Percentiles rank a stretch among this genome's conserved stretches.
phyloP scores from a whole-genome alignment of 2,797 vertebrate genomes.

The Melanotaenia boesemani region DNA sequence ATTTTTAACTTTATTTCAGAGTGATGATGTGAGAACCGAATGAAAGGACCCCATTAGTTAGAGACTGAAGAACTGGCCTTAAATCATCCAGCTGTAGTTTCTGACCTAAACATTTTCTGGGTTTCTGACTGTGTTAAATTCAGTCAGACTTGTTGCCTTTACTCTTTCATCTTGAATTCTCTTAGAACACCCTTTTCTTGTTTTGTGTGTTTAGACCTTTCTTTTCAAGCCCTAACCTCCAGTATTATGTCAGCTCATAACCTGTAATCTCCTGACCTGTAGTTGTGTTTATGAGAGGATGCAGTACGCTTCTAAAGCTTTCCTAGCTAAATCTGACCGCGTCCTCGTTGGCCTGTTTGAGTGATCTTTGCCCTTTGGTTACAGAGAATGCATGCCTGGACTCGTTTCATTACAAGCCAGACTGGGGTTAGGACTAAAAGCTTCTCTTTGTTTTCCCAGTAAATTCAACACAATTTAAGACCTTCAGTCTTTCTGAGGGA shows the following conservation, averaged over 20 bases:
- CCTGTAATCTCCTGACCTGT: slow-evolving; percentile 14
- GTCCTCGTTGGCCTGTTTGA: slow-evolving; percentile 34
- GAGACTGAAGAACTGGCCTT: not conserved
- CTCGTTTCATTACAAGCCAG: slow-evolving; percentile 58
- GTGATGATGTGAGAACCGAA: no score
- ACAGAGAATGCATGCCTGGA: slow-evolving; percentile 27
- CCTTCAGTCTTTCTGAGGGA: not conserved
- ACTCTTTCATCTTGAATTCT: not conserved
- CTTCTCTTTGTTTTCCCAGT: slow-evolving; percentile 30
- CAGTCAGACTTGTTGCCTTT: not conserved
- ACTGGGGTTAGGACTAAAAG: slow-evolving; percentile 40
- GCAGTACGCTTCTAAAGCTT: not conserved
- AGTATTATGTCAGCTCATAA: not conserved
- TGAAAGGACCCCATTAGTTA: no score
- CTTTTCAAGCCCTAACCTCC: not conserved
- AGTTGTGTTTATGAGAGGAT: not conserved
- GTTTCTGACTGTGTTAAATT: no score
- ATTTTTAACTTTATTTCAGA: no score
- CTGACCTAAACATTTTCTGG: no score
- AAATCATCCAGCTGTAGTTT: not conserved
- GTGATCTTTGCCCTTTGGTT: slow-evolving; percentile 55
- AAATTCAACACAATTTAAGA: slow-evolving; percentile 27
- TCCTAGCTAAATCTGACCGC: not conserved
- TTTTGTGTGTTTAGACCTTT: not conserved
- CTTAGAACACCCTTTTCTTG: not conserved